Conservation (phyloP, 2,113 vertebrate genomes). For the Pteropus alecto region DNA sequence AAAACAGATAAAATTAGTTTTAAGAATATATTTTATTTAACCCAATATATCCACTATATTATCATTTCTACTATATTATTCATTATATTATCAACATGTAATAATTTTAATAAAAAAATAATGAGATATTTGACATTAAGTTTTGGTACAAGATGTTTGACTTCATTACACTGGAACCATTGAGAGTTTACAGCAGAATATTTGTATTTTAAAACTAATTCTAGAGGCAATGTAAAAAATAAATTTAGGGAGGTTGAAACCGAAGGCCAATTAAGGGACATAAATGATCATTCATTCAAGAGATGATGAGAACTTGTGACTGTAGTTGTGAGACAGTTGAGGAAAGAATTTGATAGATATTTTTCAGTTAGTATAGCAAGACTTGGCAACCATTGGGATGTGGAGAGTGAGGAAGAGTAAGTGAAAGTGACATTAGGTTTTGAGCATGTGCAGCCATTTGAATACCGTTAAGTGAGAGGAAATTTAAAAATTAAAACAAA, state of each 20-base stretch:
- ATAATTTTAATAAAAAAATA: background rate
- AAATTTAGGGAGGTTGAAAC: background rate
- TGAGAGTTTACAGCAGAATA: background rate
- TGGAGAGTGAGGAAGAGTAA: background rate
- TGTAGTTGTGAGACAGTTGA: background rate
- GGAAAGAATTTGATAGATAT: background rate
- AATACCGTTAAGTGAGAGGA: background rate
- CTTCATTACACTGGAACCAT: background rate
- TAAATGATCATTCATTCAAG: background rate
- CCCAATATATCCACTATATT: background rate
- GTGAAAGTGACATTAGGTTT: background rate
- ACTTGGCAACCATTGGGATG: background rate
- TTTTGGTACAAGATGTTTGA: background rate
- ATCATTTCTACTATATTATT: background rate
- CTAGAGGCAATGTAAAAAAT: background rate
- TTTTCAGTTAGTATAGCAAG: background rate
- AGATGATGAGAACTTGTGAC: background rate
- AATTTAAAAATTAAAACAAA: background rate
- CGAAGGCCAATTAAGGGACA: background rate
- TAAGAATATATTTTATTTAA: background rate
- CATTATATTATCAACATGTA: background rate
- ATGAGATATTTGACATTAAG: background rate
- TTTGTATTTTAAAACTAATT: background rate
- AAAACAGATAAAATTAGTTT: conserved; percentile 17
- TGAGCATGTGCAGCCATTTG: background rate